Conservation (phyloP, 2,113 vertebrate species). For the Oreochromis niloticus region DNA sequence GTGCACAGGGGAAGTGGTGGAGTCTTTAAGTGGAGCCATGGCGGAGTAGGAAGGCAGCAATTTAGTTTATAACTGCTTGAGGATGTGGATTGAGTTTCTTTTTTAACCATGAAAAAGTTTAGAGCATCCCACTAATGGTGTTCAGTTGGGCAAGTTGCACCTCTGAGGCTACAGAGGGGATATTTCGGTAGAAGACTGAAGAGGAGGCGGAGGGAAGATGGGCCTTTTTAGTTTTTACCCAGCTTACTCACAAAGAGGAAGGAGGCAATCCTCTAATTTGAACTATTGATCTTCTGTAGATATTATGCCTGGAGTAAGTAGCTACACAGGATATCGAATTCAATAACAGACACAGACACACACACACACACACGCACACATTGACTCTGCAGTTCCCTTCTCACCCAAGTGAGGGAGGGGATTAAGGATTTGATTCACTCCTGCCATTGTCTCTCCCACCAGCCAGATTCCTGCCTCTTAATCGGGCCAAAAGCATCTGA, state of each 20-base stretch:
- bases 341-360: conserved; percentile 11
- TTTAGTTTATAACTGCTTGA: conserved; percentile 15
- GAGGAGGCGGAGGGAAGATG: not conserved
- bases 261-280: conserved; percentile 34
- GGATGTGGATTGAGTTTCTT: not conserved
- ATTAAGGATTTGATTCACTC: conserved; percentile 66
- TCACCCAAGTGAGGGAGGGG: conserved; percentile 43
- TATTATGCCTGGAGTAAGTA: conserved; percentile 35
- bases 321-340: conserved; percentile 15
- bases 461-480: conserved; percentile 40
- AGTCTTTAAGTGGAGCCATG: conserved; percentile 33
- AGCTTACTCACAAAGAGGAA: conserved; percentile 17
- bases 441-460: conserved; percentile 53
- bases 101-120: not conserved
- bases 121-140: not conserved
- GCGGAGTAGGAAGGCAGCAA: not conserved
- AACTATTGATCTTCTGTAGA: conserved; percentile 51
- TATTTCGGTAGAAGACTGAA: not conserved
- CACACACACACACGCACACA: not conserved
- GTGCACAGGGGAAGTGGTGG: not conserved
- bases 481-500: conserved; percentile 45
- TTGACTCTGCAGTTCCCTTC: conserved; percentile 21
- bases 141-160: not conserved
- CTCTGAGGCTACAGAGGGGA: not conserved
- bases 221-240: not conserved